phyloP scores from a whole-genome alignment of 2,113 vertebrate genomes.

The Gopherus flavomarginatus region DNA sequence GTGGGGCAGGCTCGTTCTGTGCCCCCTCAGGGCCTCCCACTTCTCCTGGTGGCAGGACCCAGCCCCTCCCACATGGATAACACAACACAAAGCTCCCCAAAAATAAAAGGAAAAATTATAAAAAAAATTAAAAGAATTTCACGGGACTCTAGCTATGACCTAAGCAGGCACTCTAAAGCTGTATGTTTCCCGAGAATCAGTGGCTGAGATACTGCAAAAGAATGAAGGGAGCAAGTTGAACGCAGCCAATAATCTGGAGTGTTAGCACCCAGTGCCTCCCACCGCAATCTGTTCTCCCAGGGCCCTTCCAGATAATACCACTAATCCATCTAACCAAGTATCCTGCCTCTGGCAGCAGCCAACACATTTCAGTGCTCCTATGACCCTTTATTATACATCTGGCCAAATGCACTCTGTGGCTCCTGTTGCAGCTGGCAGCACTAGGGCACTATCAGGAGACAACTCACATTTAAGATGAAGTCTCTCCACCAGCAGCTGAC shows the following conservation, averaged over 20 bases:
- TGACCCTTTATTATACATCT: neutral
- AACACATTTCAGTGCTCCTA: neutral
- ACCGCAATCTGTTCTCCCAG: fast-evolving
- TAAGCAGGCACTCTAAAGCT: neutral
- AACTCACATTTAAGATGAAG: neutral
- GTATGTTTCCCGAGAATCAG: neutral
- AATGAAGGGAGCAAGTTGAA: neutral
- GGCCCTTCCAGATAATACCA: fast-evolving
- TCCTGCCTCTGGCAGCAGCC: neutral
- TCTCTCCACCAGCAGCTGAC: neutral
- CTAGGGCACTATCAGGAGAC: neutral
- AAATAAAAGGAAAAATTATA: neutral
- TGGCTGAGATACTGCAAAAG: fast-evolving
- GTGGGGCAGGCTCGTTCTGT: neutral
- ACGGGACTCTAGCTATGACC: neutral
- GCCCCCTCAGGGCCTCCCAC: neutral
- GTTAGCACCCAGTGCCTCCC: neutral
- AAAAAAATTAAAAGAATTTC: neutral
- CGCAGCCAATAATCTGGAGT: neutral
- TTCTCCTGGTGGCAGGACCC: neutral
- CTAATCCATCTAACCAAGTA: neutral
- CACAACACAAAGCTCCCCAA: neutral
- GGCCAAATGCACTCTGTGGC: neutral
- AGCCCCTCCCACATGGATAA: neutral
- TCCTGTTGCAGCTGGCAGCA: fast-evolving